A percentile compares a stretch with the other conserved stretches of the same genome.
These are phyloP conservation scores for Neodon shergylaensis DNA, from an alignment of 2,113 vertebrate genomes.

Conservation along the genomic window DNA sequence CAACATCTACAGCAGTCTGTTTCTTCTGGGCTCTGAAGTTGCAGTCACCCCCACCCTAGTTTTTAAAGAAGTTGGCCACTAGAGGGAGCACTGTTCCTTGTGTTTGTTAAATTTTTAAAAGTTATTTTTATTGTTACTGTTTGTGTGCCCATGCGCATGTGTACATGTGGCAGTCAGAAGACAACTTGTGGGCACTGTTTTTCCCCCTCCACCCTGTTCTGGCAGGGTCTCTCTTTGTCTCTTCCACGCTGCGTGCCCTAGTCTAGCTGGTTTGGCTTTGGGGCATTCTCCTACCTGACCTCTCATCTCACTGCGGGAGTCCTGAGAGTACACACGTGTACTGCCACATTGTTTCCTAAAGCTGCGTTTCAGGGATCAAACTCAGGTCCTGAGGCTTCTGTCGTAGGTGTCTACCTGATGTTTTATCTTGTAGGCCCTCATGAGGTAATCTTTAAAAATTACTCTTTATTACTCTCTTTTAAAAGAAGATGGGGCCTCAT, in stretches of 20 bases:
- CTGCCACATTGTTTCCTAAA: too few species aligned
- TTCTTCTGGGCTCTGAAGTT: neutral
- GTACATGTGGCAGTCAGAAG: neutral
- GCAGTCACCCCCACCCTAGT: neutral
- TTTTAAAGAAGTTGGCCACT: slow-evolving; percentile 47
- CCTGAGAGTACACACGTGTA: neutral
- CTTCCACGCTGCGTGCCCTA: neutral
- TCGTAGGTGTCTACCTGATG: neutral
- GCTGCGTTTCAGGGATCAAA: neutral
- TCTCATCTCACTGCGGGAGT: neutral
- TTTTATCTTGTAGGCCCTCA: neutral
- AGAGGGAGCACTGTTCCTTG: slow-evolving; percentile 56
- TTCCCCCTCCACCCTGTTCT: neutral
- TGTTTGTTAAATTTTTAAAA: neutral
- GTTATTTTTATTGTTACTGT: neutral
- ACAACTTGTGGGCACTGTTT: neutral
- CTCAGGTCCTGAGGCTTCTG: neutral
- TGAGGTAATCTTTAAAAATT: neutral
- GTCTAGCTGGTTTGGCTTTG: neutral
- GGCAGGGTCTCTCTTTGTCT: neutral
- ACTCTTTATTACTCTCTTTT: neutral
- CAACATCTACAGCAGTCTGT: neutral
- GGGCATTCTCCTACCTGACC: neutral
- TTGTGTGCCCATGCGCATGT: neutral
- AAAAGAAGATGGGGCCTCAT: neutral